Evolutionary conservation across 2,797 vertebrate genomes (phyloP), one percentile per base, ranked within the genome.

Genomic region (Eupleurogrammus muticus): DNA sequence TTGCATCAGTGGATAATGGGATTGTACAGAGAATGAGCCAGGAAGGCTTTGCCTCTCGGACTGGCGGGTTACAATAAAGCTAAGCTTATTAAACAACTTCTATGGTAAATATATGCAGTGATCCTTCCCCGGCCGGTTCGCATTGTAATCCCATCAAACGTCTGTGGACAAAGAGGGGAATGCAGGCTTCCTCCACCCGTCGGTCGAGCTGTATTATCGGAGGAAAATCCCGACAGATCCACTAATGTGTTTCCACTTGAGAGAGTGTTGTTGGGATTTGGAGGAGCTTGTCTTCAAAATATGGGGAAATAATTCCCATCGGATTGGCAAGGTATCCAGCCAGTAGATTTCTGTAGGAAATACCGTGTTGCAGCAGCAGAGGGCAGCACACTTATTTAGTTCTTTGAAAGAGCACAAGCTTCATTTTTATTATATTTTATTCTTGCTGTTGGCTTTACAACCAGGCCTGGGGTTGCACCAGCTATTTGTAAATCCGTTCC

Each of bases 1-100:
- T 50, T 56, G 78, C 66, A 79, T 88, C 77, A 66, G 56, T 42
- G 73, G 66, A 57, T 82, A 77, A 79, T 81, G 23, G 84, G 60
- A 74, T 64, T 55, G 56, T 9, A 12, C 32, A 52, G 81, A 71
- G 74, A 81, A 78, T 48, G 56, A 79, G 72, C 51, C 53, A 52
- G 65, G 64, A 42, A 66, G 70, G 77, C 73, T 84, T 78, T 73
- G 73, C 9, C n/a, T 73, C 71, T 58, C 66, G 57, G 58, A 74
- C 62, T 11, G 2, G 78, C 56, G 42, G 68, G 63, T 77, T 48
- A 89, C 77, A 88, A 89, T 79, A 73, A 82, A 61, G 34, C 67
- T 87, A 87, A 91, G 90, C 88, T 75, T 76, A 82, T 87, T 89
- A 84, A 82, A 81, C 79, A 68, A 46, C 54, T 67, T 86, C 76